phyloP scores from a whole-genome alignment of 2,113 vertebrate species.

The Merops nubicus region DNA sequence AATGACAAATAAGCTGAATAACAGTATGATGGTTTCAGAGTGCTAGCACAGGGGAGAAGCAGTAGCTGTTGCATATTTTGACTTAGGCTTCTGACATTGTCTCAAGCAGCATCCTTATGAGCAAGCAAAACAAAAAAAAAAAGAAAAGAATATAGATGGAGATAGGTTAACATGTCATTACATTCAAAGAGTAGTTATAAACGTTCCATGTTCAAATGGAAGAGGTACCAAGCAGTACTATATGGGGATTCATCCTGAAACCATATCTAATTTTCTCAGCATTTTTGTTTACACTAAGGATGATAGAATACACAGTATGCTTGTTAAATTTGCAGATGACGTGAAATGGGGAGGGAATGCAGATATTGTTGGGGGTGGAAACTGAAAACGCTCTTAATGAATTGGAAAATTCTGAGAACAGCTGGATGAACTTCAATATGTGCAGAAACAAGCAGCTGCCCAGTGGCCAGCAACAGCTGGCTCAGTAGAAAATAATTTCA shows the following conservation, averaged over 20 bases:
- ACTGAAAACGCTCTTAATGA: not conserved
- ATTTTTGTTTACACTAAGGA: not conserved
- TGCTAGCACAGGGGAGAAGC: not conserved
- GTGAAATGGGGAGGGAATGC: not conserved
- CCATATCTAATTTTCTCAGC: not conserved
- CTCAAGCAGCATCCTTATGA: not conserved
- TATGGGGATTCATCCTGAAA: not conserved
- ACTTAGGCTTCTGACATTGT: not conserved
- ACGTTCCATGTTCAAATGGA: not conserved
- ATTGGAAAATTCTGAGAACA: not conserved
- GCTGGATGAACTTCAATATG: not conserved
- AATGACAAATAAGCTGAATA: not conserved
- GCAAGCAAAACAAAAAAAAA: not conserved
- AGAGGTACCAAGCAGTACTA: not conserved
- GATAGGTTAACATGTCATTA: not conserved
- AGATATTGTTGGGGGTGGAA: not conserved
- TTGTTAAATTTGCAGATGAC: not conserved
- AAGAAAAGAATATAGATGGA: not conserved
- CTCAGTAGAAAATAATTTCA: not conserved
- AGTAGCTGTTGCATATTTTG: not conserved
- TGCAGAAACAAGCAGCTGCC: not conserved
- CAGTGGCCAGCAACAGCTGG: not conserved
- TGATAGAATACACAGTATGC: not conserved
- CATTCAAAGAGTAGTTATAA: not conserved
- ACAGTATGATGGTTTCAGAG: not conserved